Evolutionary conservation across 37 sponge, comb jelly and placozoan genomes (phyloP).

Genomic region (Beroe forskalii): DNA sequence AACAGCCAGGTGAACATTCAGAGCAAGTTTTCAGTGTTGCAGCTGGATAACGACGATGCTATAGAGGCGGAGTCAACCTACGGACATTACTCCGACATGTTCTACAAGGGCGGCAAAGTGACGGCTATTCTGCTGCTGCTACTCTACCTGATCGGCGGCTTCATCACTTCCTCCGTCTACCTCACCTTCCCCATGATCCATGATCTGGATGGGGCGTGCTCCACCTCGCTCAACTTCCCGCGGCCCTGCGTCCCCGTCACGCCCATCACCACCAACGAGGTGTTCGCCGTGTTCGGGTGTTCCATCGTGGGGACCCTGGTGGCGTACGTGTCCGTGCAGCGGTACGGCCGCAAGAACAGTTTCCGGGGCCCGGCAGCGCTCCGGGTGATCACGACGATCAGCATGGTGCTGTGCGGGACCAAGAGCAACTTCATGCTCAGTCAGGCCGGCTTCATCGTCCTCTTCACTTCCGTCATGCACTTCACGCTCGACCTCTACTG

Average conservation of each 20-base stretch:
- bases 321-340: slow-evolving; percentile 34
- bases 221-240: not conserved
- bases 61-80: not conserved
- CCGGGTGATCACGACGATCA: not conserved
- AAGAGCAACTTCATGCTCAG: not conserved
- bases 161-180: not conserved
- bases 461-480: slow-evolving; percentile 10
- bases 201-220: not conserved
- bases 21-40: not conserved
- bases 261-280: not conserved
- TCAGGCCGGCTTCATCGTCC: slow-evolving; percentile 10
- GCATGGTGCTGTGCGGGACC: slow-evolving; percentile 20
- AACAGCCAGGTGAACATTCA: not conserved
- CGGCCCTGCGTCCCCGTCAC: not conserved
- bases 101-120: slow-evolving; percentile 57
- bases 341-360: slow-evolving; percentile 62
- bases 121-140: not conserved
- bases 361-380: slow-evolving; percentile 41
- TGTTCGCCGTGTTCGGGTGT: not conserved
- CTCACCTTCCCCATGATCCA: slow-evolving; percentile 34
- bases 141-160: not conserved
- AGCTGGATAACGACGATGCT: slow-evolving; percentile 30
- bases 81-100: slow-evolving; percentile 47
- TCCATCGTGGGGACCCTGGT: slow-evolving; percentile 3
- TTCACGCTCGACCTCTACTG: slow-evolving; percentile 23